Base-by-base conservation (phyloP, 2,888 invertebrate species). In the Brachypterus glaber region DNA sequence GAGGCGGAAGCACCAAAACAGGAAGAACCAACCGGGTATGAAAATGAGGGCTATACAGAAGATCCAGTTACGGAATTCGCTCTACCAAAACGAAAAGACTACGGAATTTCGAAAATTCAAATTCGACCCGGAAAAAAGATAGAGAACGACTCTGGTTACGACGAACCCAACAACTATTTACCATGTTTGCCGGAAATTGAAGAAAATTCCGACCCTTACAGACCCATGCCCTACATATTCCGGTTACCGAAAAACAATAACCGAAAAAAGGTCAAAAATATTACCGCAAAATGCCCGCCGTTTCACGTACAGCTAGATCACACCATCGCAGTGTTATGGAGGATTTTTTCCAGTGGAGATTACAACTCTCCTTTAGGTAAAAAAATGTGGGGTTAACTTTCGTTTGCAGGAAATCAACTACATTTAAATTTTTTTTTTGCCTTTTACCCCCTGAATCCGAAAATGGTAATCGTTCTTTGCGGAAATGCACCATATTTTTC, bases 61-160 rank as follows among this genome's bases (percentile, higher is more conserved):
- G n/a, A n/a, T n/a, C n/a, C n/a, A n/a, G n/a, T n/a, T n/a, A n/a
- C n/a, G n/a, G n/a, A n/a, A 21, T 5, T 21, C 21, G 21, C 5
- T 7, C 9, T 21, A 7, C 9, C 21, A 27, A 11, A 27, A 5
- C 7, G 27, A 9, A 5, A 5, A 5, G 12, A 11, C 12, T 27
- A 27, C 12, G 27, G 27, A 27, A 13, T 27, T 27, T 27, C 8
- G 7, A 9, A 11, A 27, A 27, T 4, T 27, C 27, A 11, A 31
- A 36, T 30, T 39, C 27, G 34, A 41, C 27, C 27, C 12, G 27
- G 27, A 9, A 5, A 11, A 4, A 4, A 9, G 8, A 11, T 9
- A 4, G 11, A 27, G 4, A 9, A 5, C 12, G 8, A 9, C 27
- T 11, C 27, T 11, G 7, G 8, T 4, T 27, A 27, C 27, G 27